Evolutionary conservation across 2,797 vertebrate genomes (phyloP).

Genomic region (Numenius phaeopus): DNA sequence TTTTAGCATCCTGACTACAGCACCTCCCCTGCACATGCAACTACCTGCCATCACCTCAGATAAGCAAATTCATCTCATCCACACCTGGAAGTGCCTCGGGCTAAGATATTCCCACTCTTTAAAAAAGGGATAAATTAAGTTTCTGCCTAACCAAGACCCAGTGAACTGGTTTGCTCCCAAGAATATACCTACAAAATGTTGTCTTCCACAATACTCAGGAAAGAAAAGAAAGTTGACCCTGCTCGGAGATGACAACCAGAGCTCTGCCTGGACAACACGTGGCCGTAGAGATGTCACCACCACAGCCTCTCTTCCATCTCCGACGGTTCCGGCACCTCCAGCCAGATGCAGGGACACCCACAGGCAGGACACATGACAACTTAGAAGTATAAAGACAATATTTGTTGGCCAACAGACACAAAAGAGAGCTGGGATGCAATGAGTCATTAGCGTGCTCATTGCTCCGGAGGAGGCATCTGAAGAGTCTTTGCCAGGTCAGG

Average conservation of each 20-base stretch:
- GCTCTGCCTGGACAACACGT: background rate
- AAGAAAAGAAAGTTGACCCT: background rate
- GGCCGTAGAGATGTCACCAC: background rate
- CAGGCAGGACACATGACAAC: background rate
- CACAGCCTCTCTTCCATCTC: background rate
- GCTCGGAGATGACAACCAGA: background rate
- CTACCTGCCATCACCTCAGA: constrained; percentile 20
- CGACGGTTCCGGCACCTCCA: background rate
- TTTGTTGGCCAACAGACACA: background rate
- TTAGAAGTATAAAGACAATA: background rate
- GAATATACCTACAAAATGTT: background rate
- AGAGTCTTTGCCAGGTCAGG: background rate
- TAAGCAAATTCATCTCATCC: constrained; percentile 14
- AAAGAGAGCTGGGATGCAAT: background rate
- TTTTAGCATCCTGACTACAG: background rate
- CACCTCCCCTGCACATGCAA: background rate
- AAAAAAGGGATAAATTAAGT: background rate
- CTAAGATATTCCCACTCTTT: background rate
- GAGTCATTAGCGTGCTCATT: background rate
- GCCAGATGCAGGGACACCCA: background rate
- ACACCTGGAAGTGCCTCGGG: background rate
- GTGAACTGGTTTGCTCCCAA: background rate
- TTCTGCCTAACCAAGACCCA: background rate
- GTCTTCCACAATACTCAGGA: background rate
- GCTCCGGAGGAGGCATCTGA: background rate